These are phyloP conservation scores for Nymphalis c-album DNA, from an alignment of 2,888 invertebrate genomes.

Conservation along the genomic window DNA sequence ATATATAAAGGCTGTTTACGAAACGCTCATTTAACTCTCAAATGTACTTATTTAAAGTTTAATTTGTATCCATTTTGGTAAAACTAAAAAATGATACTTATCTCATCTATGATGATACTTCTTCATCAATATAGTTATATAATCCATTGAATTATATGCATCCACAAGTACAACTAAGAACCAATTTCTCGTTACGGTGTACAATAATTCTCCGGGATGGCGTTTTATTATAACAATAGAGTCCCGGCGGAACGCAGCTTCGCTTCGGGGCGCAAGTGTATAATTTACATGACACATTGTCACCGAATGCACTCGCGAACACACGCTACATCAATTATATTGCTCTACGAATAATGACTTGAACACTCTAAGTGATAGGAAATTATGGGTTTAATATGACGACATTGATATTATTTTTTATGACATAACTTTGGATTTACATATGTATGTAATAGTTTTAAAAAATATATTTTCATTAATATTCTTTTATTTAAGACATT, in stretches of 20 bases:
- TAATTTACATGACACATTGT: slow-evolving; percentile 72
- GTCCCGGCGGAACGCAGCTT: slow-evolving; percentile 49
- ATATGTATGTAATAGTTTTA: too few relatives aligned
- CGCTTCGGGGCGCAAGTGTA: slow-evolving; percentile 59
- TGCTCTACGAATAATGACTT: slow-evolving; percentile 39
- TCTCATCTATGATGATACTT: too few relatives aligned
- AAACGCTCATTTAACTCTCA: too few relatives aligned
- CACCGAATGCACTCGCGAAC: slow-evolving; percentile 59
- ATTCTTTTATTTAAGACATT: too few relatives aligned
- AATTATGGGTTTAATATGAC: background rate
- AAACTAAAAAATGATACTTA: too few relatives aligned
- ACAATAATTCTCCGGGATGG: slow-evolving; percentile 61
- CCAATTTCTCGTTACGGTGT: slow-evolving; percentile 38
- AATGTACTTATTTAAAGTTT: too few relatives aligned
- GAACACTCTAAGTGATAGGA: slow-evolving; percentile 12
- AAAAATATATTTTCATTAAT: too few relatives aligned
- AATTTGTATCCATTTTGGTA: too few relatives aligned
- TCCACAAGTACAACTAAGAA: background rate
- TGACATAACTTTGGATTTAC: background rate
- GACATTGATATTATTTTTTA: background rate
- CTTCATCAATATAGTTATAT: too few relatives aligned
- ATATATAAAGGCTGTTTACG: too few relatives aligned
- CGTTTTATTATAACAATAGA: slow-evolving; percentile 79
- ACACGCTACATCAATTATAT: slow-evolving; percentile 55
- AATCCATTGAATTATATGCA: background rate